phyloP scores from a whole-genome alignment of 2,888 invertebrate species.

The Hydropsyche betteni region DNA sequence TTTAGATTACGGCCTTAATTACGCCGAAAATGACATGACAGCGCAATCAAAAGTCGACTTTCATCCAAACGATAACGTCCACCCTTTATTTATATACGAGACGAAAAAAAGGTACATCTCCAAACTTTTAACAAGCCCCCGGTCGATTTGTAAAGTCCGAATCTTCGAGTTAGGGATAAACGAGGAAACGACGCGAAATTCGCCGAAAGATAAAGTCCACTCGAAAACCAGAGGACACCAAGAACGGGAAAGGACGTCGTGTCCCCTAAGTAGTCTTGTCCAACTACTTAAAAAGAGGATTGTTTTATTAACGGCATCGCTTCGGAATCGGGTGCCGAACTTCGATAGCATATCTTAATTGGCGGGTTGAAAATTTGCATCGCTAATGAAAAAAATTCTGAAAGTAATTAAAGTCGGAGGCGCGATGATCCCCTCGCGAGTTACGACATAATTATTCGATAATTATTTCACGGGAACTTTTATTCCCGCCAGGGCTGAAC shows the following conservation, averaged over 20 bases:
- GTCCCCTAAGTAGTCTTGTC: too few relatives aligned
- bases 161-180: conserved; percentile 9
- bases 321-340: too few relatives aligned
- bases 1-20: neutral
- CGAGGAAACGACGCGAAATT: conserved; percentile 22
- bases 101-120: neutral
- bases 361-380: too few relatives aligned
- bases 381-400: too few relatives aligned
- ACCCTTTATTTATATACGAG: too few relatives aligned
- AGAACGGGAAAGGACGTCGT: too few relatives aligned
- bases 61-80: too few relatives aligned
- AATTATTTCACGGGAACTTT: neutral
- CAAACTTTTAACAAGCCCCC: conserved; percentile 16
- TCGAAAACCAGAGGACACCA: neutral
- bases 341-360: too few relatives aligned
- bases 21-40: conserved; percentile 5
- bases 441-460: neutral
- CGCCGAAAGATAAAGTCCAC: conserved; percentile 20
- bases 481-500: neutral
- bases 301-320: too few relatives aligned
- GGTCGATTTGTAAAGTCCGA: neutral
- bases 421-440: neutral
- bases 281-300: too few relatives aligned
- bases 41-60: conserved; percentile 7
- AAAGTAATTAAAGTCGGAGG: too few relatives aligned